Conservation (phyloP, 2,797 vertebrate species). For the Tiaroga cobitis region DNA sequence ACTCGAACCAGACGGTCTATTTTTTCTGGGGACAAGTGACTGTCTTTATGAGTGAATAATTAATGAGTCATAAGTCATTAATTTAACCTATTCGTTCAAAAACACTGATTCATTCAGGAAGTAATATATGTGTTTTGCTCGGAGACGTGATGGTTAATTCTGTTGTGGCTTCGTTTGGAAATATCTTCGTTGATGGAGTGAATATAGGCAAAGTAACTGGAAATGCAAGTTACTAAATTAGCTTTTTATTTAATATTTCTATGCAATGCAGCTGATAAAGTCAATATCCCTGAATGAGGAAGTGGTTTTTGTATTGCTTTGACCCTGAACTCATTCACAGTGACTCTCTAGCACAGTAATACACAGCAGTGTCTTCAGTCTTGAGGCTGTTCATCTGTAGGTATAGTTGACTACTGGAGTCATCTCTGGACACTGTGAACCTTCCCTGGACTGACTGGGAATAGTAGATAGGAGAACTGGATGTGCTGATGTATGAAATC, state of each 20-base stretch:
- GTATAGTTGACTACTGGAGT: constrained; percentile 10
- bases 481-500: neutral
- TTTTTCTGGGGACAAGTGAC: no score
- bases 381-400: constrained; percentile 31
- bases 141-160: no score
- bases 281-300: neutral
- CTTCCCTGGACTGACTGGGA: constrained; percentile 24
- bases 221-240: neutral
- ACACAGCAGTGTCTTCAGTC: constrained; percentile 29
- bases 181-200: no score
- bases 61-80: no score
- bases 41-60: no score
- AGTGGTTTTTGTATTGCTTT: neutral
- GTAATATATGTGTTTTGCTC: no score
- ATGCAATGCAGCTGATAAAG: neutral
- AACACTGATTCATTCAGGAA: no score
- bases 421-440: constrained; percentile 16
- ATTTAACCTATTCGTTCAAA: no score
- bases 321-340: neutral
- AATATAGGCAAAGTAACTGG: no score
- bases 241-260: neutral
- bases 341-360: constrained; percentile 10
- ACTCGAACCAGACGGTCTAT: no score
- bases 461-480: neutral
- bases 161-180: no score